Percentiles rank a stretch among this genome's conserved stretches.
Evolutionary conservation across 2,888 invertebrate genomes (phyloP).

Genomic region (Drosophila neoperkinsi): DNA sequence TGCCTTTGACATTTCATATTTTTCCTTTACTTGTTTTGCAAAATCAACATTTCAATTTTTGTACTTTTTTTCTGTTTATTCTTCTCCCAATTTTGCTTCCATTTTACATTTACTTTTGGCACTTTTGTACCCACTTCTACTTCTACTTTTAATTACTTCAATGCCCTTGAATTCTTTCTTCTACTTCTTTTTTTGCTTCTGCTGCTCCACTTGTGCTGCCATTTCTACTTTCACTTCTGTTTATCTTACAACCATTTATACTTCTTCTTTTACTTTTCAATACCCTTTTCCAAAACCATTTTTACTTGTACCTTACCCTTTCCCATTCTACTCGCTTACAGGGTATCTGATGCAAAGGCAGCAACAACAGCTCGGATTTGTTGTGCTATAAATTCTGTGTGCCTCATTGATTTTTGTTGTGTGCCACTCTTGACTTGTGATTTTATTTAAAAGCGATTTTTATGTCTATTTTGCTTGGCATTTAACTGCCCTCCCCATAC

Average conservation of each 20-base stretch:
- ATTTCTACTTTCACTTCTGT: background rate
- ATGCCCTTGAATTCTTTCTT: background rate
- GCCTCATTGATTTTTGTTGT: conserved; percentile 62
- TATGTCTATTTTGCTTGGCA: conserved; percentile 44
- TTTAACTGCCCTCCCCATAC: background rate
- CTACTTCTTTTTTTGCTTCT: background rate
- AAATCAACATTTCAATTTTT: background rate
- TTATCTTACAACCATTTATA: background rate
- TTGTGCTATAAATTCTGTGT: conserved; percentile 61
- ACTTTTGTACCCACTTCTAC: background rate
- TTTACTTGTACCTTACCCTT: background rate
- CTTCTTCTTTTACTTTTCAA: background rate
- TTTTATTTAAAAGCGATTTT: conserved; percentile 59
- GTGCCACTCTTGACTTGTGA: conserved; percentile 48
- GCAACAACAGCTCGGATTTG: conserved; percentile 35
- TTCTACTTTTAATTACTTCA: background rate
- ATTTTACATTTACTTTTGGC: background rate
- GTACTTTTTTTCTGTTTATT: background rate
- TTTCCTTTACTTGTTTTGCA: background rate
- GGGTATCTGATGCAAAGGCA: conserved; percentile 11
- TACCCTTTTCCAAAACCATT: background rate
- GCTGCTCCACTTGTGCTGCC: background rate
- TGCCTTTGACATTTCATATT: background rate
- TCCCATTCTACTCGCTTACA: background rate
- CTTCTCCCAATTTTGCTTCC: background rate